Evolutionary conservation across 64 coral and sea anemone genomes (phyloP).

Genomic region (Trachythela sp.): DNA sequence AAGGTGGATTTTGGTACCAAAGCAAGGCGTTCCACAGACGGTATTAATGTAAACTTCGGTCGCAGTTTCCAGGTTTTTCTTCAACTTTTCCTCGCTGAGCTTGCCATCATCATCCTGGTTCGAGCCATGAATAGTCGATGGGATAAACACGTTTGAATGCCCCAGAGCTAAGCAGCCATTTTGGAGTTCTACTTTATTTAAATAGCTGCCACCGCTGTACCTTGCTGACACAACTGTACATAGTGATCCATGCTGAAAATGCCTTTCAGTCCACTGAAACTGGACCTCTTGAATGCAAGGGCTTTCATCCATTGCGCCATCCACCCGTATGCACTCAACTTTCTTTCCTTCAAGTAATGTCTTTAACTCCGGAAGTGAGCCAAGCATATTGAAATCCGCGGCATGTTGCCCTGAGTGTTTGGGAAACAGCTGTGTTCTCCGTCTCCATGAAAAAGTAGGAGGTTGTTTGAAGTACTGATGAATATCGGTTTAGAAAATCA

Average conservation of each 20-base stretch:
- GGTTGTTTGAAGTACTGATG: neutral
- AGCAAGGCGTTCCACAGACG: constrained; percentile 43
- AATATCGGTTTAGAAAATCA: neutral
- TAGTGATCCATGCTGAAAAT: neutral
- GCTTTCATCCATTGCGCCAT: neutral
- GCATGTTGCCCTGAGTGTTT: neutral
- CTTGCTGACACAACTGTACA: constrained; percentile 25
- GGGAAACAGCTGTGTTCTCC: neutral
- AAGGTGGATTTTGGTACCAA: constrained; percentile 44
- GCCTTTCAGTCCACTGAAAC: constrained; percentile 19
- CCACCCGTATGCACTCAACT: neutral
- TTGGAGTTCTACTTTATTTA: constrained; percentile 42
- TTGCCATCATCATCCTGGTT: constrained; percentile 38
- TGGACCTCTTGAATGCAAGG: neutral
- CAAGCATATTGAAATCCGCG: neutral
- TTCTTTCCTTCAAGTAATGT: neutral
- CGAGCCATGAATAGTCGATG: constrained; percentile 17
- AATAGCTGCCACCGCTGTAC: constrained; percentile 36
- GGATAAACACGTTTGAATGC: constrained; percentile 34
- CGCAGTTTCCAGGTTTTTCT: too few relatives aligned
- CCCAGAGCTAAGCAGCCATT: too few relatives aligned
- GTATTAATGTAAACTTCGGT: constrained; percentile 48
- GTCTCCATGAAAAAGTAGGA: neutral
- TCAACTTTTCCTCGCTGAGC: constrained; percentile 31
- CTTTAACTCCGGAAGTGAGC: neutral